Conservation (phyloP, 2,797 vertebrate genomes). For the Xiphorhynchus erythropygius region DNA sequence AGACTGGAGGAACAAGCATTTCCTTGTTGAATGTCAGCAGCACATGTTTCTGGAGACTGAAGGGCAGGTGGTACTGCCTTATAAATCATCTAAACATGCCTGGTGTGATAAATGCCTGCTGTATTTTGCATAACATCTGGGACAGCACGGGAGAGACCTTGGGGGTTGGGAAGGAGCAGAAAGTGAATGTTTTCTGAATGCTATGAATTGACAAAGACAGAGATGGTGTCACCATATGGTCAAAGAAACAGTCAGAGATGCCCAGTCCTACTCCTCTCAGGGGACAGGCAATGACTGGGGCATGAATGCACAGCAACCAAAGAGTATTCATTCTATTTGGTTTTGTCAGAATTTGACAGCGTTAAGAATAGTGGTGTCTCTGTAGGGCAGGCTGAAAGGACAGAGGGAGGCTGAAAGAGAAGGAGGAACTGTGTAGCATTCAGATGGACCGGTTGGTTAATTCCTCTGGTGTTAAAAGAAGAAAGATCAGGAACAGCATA, state of each 20-base stretch:
- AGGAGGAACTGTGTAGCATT: neutral
- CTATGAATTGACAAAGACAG: constrained; percentile 32
- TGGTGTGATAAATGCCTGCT: constrained; percentile 57
- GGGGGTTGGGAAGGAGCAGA: constrained; percentile 16
- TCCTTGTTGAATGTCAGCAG: constrained; percentile 22
- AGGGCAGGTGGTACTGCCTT: constrained; percentile 59
- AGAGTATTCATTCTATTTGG: neutral
- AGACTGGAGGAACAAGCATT: neutral
- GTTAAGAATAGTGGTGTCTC: neutral
- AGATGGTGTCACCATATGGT: constrained; percentile 38
- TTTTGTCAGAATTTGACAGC: constrained; percentile 16
- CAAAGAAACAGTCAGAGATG: constrained; percentile 33
- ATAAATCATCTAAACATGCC: constrained; percentile 64
- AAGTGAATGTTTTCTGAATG: neutral
- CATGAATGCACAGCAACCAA: neutral
- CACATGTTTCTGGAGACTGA: constrained; percentile 49
- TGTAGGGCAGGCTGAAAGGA: neutral
- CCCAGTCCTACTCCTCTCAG: neutral
- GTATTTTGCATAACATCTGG: constrained; percentile 69
- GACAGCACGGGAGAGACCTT: constrained; percentile 30
- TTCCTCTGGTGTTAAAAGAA: neutral
- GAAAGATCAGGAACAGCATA: neutral
- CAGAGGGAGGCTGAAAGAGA: neutral
- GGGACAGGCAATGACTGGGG: neutral
- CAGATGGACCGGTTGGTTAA: neutral